These are phyloP conservation scores for Clarias pachynema DNA, from an alignment of 2,797 vertebrate genomes.

Conservation along the genomic window DNA sequence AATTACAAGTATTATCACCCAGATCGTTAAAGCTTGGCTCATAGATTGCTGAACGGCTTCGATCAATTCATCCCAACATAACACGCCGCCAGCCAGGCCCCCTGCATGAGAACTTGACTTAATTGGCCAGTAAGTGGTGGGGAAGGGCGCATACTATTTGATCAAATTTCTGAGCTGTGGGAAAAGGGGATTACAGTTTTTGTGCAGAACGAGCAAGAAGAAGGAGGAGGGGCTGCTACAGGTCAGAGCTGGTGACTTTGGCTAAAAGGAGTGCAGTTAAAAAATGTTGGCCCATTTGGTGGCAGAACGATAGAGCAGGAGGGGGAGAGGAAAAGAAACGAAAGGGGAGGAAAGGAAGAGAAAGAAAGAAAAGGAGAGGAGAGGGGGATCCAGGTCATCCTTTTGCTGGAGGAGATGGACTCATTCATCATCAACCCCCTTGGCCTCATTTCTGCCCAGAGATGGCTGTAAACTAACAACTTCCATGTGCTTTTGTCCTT, in stretches of 20 bases:
- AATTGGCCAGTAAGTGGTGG: conserved; percentile 99
- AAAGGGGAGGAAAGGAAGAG: conserved; percentile 53
- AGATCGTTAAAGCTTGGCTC: conserved; percentile 99
- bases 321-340: conserved; percentile 58
- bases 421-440: conserved; percentile 88
- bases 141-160: conserved; percentile 94
- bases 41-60: conserved; percentile 94
- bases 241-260: conserved; percentile 86
- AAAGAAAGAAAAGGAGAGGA: conserved; percentile 17
- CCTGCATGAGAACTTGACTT: conserved; percentile 99
- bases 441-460: conserved; percentile 96
- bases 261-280: conserved; percentile 87
- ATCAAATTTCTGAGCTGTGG: conserved; percentile 90
- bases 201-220: conserved; percentile 39
- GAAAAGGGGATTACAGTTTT: conserved; percentile 87
- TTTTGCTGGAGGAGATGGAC: conserved; percentile 87
- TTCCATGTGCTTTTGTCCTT: conserved; percentile 77
- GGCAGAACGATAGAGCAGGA: conserved; percentile 34
- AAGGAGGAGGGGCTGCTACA: conserved; percentile 38
- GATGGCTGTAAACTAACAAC: conserved; percentile 89
- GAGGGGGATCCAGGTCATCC: conserved; percentile 90
- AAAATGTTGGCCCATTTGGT: conserved; percentile 92
- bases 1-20: conserved; percentile 99
- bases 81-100: conserved; percentile 97
- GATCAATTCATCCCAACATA: conserved; percentile 98